These are phyloP conservation scores for Drosophila insularis DNA, from an alignment of 1,140 invertebrate species.

Conservation along the genomic window DNA sequence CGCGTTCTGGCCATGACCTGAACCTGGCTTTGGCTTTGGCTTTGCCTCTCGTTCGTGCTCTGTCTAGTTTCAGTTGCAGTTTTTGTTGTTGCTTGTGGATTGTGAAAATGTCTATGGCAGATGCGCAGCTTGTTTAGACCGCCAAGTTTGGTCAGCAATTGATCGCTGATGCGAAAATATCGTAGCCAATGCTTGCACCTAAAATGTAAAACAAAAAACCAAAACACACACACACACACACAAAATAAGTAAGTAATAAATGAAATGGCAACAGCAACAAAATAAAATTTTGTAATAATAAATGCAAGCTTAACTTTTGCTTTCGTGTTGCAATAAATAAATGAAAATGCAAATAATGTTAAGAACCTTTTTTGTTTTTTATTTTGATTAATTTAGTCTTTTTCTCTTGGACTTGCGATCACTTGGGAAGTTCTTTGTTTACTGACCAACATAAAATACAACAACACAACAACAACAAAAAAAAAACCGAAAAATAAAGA, in stretches of 20 bases:
- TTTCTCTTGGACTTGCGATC: conserved; percentile 49
- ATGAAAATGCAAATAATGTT: background rate
- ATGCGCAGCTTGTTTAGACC: conserved; percentile 71
- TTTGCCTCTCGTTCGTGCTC: background rate
- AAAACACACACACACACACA: background rate
- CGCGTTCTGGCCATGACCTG: conserved; percentile 77
- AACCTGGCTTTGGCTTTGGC: conserved; percentile 30
- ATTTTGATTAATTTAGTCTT: background rate
- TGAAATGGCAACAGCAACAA: background rate
- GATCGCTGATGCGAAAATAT: conserved; percentile 55
- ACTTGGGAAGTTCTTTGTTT: conserved; percentile 74
- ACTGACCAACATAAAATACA: conserved; percentile 39
- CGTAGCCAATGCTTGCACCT: conserved; percentile 69
- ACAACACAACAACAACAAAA: background rate
- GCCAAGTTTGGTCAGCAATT: conserved; percentile 58
- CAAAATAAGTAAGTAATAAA: background rate
- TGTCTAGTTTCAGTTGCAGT: background rate
- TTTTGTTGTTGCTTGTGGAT: background rate
- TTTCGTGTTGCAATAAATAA: background rate
- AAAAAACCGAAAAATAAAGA: background rate
- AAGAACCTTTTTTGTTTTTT: background rate
- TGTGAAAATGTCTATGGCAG: conserved; percentile 59
- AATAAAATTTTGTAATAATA: background rate
- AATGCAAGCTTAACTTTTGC: conserved; percentile 10
- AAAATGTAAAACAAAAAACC: conserved; percentile 24